Evolutionary conservation across 2,888 invertebrate genomes (phyloP), one percentile per base, ranked within the genome.

Genomic region (Caradrina kadenii): DNA sequence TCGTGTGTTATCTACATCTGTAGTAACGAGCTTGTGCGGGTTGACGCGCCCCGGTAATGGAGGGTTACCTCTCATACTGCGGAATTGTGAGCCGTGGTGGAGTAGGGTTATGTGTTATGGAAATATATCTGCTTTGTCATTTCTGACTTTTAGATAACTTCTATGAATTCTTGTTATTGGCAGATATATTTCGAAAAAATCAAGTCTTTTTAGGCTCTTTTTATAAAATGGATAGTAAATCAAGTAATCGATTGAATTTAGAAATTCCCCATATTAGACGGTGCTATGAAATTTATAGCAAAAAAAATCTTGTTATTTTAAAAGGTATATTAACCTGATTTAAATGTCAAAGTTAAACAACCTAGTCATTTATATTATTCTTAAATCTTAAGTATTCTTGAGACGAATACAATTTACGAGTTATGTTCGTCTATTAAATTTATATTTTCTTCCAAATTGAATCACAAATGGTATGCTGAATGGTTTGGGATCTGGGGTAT

Each of bases 1-100:
- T 10, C 74, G 79, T 76, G 74, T 50, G 50, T 42, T 79, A 76
- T 79, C 76, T 76, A 55, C 26, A 79, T 73, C 79, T 48, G 42
- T 49, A 42, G 59, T 60, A 63, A 67, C 50, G n/a, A 60, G 48
- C 39, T 11, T 4, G 48, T 58, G 22, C 15, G 50, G 42, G 49
- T 45, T 60, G 66, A 60, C 55, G 62, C 11, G 42, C 49, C 42
- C 48, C 56, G 10, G 53, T 53, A 53, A 58, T 45, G 31, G n/a
- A 58, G 49, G 61, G 61, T 54, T 65, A 61, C 35, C 73, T 55
- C 52, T 48, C 42, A 5, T 31, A 52, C 19, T 19, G 7, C n/a
- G 39, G 10, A 45, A n/a, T 13, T 26, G 55, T 45, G 52, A 42
- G 35, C 39, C 48, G 35, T 67, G 31, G 58, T n/a, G 19, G 2